Base-by-base conservation (phyloP, 2,113 vertebrate species). In the Myocastor coypus region DNA sequence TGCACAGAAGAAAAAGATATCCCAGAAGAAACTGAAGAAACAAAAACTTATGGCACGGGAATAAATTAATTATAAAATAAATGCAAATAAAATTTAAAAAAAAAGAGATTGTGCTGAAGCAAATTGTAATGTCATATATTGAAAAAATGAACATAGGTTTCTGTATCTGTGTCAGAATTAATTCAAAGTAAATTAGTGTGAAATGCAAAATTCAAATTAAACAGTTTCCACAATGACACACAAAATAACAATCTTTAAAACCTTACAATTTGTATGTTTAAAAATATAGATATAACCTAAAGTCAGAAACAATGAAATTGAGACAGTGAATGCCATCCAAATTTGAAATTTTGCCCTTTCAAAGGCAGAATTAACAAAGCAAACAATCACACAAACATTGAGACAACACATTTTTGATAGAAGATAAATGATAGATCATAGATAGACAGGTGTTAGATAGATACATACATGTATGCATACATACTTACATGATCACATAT, bases 121-220 rank as follows among this genome's bases (percentile, higher is more conserved):
- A 91, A 59, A 46, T 59, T 94, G 13, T 61, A n/a, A 90, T n/a
- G 64, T 37, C 46, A 82, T 16, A 83, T 37, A 57, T 13, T 26
- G 63, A 83, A 77, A 89, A 83, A 81, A 63, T 57, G 34, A 92
- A 85, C 30, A 81, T 55, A 28, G 5, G 69, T 55, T 19, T 87
- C 88, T 40, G 11, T 17, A 57, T n/a, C n/a, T n/a, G n/a, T 89
- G 26, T 82, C 7, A 68, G 57, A 59, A 59, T 88, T 64, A 80
- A 88, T 26, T 87, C 14, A 69, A 69, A 69, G 34, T 30, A 90
- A 50, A 89, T 85, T 37, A 40, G 7, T 37, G 12, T 50, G 73
- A 86, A 92, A 46, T 46, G 13, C 86, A 91, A 94, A 94, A 83
- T 16, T 81, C n/a, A 66, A 82, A 90, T 3, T 87, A 73, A 73